Conservation (phyloP, 2,888 invertebrate species). For the Pterobdella sp. region DNA sequence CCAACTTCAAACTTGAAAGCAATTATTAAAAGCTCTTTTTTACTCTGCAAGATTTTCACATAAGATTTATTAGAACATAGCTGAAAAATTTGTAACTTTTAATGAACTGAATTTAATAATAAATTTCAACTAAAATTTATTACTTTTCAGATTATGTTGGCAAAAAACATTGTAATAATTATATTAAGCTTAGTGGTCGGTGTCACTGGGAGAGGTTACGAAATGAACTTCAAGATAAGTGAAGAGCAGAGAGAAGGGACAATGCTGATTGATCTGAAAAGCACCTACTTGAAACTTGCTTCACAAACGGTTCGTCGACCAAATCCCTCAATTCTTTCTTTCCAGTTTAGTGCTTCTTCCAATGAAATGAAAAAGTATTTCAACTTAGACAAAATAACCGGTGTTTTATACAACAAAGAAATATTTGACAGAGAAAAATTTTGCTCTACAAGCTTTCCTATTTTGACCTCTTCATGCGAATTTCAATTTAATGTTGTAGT, state of each 20-base stretch:
- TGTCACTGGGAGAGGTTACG: neutral
- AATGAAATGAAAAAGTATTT: conserved; percentile 14
- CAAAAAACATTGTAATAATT: too few relatives aligned
- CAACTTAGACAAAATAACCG: conserved; percentile 23
- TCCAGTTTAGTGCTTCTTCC: conserved; percentile 21
- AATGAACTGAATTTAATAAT: too few relatives aligned
- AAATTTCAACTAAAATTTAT: too few relatives aligned
- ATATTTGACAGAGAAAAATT: conserved; percentile 28
- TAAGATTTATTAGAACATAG: too few relatives aligned
- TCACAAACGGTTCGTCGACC: neutral
- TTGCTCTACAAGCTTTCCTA: conserved; percentile 3
- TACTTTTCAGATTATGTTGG: too few relatives aligned
- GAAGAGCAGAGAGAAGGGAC: conserved; percentile 22
- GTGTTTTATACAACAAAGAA: conserved; percentile 20
- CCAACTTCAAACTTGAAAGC: too few relatives aligned
- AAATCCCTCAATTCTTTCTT: conserved; percentile 15
- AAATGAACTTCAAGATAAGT: conserved; percentile 13
- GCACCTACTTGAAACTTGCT: conserved; percentile 4
- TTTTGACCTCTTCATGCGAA: conserved; percentile 18
- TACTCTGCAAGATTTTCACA: too few relatives aligned
- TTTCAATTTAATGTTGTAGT: conserved; percentile 33
- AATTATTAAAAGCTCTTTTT: too few relatives aligned
- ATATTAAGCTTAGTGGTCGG: conserved; percentile 4
- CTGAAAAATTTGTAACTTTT: too few relatives aligned
- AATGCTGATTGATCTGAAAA: conserved; percentile 24